A percentile compares a stretch with the other conserved stretches of the same genome.
Evolutionary conservation across 1,140 invertebrate species (phyloP).

Genomic region (Lanistes nyassanus): DNA sequence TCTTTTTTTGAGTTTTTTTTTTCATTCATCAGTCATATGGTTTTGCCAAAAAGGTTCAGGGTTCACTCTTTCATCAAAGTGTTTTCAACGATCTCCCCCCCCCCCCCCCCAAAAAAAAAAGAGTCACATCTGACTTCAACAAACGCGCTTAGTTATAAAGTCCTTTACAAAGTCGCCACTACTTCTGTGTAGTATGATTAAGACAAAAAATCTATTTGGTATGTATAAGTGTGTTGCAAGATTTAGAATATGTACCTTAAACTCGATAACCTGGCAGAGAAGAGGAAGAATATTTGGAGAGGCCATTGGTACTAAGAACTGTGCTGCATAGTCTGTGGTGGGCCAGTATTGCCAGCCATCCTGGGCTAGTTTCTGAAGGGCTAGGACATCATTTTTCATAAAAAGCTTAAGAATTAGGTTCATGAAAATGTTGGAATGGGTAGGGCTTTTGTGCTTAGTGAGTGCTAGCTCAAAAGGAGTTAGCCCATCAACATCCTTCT

Average conservation of each 20-base stretch:
- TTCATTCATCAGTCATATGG: too few species aligned
- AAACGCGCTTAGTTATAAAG: too few species aligned
- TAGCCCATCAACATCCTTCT: constrained; percentile 22
- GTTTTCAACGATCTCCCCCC: too few species aligned
- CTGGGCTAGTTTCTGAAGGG: constrained; percentile 18
- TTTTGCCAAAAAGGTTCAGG: too few species aligned
- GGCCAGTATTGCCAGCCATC: constrained; percentile 32
- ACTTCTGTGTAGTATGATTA: too few species aligned
- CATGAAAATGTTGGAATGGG: not conserved
- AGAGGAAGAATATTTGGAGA: constrained; percentile 11
- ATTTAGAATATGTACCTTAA: constrained; percentile 17
- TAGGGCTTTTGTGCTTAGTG: not conserved
- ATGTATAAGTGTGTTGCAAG: too few species aligned
- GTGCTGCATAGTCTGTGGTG: not conserved
- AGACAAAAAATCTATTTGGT: too few species aligned
- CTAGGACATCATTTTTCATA: constrained; percentile 5
- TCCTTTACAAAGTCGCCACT: too few species aligned
- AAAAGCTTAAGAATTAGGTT: constrained; percentile 12
- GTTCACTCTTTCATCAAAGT: too few species aligned
- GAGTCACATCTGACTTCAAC: too few species aligned
- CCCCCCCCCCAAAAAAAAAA: too few species aligned
- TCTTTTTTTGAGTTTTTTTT: too few species aligned
- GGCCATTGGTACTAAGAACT: not conserved
- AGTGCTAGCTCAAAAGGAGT: constrained; percentile 26
- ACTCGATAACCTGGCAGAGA: not conserved